Base-by-base conservation (phyloP, 2,888 invertebrate genomes). In the Drosophila anomelani region DNA sequence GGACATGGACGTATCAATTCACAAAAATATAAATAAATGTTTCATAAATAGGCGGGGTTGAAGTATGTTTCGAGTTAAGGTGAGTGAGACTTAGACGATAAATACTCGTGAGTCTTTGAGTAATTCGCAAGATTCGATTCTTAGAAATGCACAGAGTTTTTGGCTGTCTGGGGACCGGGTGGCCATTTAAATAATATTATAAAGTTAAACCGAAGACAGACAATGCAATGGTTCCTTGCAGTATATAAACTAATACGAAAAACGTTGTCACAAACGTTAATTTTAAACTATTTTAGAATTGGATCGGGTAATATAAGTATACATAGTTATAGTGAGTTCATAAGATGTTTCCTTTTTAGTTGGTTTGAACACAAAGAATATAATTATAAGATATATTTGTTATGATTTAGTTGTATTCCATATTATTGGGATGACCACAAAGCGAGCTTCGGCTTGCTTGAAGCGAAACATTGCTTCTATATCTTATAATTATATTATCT, bases 131-230 rank as follows among this genome's bases (percentile, higher is more conserved):
- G 54, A 70, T 43, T 34, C 23, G 38, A 38, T 38, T 70, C 41
- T 1, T 38, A 47, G 32, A 71, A 77, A 74, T 63, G 56, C 75
- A 60, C 56, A 71, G 32, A 59, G 62, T 59, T 78, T 64, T 78
- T 78, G 78, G 78, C 75, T 77, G 15, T 55, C 54, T 15, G 49
- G 23, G 20, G 32, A n/a, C 23, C 44, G 66, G 47, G 15, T 15
- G 59, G 38, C n/a, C 34, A 43, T 51, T 26, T 7, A 58, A 70
- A 59, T 23, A 20, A 51, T 17, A 26, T 44, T 43, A 13, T 34
- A 12, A 20, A 34, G 32, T 32, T 47, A 0, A 55, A 26, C 13
- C 47, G 7, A 51, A 59, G 58, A 78, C 41, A 55, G 46, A 51
- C 56, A 74, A 69, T 72, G 62, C 15, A 20, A 58, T 12, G 38